phyloP scores from a whole-genome alignment of 2,888 invertebrate species.

The Oscheius myriophilus region DNA sequence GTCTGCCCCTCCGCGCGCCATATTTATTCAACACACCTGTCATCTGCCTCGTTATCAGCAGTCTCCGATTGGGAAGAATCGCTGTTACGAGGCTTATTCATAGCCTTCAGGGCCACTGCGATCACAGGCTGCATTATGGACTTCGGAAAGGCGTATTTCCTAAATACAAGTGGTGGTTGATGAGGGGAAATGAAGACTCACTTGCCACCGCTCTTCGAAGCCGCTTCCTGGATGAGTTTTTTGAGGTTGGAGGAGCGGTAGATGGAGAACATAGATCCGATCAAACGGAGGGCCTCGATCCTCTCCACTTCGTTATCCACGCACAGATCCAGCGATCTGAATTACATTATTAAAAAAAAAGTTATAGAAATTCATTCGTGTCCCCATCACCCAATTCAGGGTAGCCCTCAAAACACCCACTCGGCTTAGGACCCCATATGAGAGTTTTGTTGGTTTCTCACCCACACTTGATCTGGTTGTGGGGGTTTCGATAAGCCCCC shows the following conservation, averaged over 20 bases:
- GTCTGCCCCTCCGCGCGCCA: too few relatives aligned
- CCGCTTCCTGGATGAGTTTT: conserved; percentile 42
- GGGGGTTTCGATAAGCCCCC: too few relatives aligned
- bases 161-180: conserved; percentile 3
- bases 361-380: neutral
- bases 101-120: conserved; percentile 48
- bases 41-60: conserved; percentile 16
- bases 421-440: too few relatives aligned
- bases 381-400: too few relatives aligned
- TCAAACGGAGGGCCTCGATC: conserved; percentile 87
- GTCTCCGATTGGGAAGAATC: neutral
- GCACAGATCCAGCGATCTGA: conserved; percentile 87
- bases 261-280: conserved; percentile 77
- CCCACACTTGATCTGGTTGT: too few relatives aligned
- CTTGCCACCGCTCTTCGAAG: conserved; percentile 40
- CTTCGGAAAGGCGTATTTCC: conserved; percentile 55
- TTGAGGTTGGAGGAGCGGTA: conserved; percentile 51
- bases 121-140: conserved; percentile 60
- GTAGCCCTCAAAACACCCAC: too few relatives aligned
- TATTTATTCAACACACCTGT: conserved; percentile 6
- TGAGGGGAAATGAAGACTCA: conserved; percentile 21
- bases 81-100: conserved; percentile 27
- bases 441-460: too few relatives aligned
- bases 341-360: conserved; percentile 35
- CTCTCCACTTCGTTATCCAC: conserved; percentile 84